phyloP scores from a whole-genome alignment of 2,888 invertebrate species.

The Acanthosepion lycidas region DNA sequence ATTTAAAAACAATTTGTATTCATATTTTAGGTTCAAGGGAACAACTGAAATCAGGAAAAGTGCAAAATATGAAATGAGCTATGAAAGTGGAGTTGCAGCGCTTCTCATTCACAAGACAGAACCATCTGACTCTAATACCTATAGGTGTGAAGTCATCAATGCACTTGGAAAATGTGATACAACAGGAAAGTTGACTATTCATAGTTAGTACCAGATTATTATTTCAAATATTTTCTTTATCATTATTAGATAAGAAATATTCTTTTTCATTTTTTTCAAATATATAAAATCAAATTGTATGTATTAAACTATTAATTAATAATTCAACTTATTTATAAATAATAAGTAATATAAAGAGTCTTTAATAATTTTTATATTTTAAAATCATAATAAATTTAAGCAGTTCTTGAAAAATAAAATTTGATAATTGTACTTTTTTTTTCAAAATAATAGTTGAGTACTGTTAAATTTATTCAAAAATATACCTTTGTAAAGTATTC shows the following conservation, averaged over 20 bases:
- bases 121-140: conserved; percentile 68
- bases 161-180: conserved; percentile 71
- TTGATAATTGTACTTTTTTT: no score
- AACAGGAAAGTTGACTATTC: conserved; percentile 68
- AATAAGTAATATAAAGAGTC: no score
- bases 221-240: neutral
- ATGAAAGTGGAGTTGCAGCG: conserved; percentile 68
- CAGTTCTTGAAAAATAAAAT: no score
- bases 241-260: neutral
- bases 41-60: conserved; percentile 69
- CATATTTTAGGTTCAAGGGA: conserved; percentile 68
- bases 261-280: neutral
- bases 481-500: no score
- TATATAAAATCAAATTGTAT: no score
- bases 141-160: conserved; percentile 71
- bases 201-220: conserved; percentile 65
- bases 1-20: neutral
- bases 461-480: no score
- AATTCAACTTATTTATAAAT: no score
- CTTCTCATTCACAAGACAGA: conserved; percentile 80
- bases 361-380: no score
- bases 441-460: no score
- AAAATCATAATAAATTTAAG: no score
- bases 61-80: conserved; percentile 69
- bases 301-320: no score